phyloP scores from a whole-genome alignment of 2,113 vertebrate genomes.

The Parus major region DNA sequence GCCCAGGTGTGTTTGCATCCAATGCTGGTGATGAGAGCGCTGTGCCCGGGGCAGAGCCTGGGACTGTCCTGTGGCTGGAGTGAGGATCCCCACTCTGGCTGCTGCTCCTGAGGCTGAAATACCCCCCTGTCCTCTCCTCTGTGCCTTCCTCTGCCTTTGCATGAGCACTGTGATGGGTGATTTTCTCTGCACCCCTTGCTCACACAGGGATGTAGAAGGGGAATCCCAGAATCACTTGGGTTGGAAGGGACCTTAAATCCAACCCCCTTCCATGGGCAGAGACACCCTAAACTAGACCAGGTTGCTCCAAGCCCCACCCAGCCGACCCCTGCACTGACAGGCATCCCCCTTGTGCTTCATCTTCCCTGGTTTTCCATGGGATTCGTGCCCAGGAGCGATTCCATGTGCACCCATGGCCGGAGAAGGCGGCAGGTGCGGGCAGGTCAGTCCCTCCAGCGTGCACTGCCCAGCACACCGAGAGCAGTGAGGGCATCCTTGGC shows the following conservation, averaged over 20 bases:
- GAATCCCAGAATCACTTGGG: not conserved
- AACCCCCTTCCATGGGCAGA: not conserved
- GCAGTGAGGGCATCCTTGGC: not conserved
- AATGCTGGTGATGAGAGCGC: fast-evolving
- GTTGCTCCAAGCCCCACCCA: not conserved
- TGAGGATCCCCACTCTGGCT: fast-evolving
- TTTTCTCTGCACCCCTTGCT: not conserved
- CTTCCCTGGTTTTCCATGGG: not conserved
- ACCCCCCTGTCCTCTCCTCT: not conserved
- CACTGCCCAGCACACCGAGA: fast-evolving
- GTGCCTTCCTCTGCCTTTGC: not conserved
- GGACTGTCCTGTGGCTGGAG: not conserved
- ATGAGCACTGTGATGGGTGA: fast-evolving
- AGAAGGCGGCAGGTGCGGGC: fast-evolving
- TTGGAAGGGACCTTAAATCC: not conserved
- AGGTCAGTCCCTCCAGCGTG: fast-evolving
- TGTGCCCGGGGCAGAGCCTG: fast-evolving
- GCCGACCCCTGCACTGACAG: fast-evolving
- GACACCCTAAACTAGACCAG: not conserved
- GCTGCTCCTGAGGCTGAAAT: not conserved
- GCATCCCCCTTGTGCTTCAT: fast-evolving
- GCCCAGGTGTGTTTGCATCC: fast-evolving
- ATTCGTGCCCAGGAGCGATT: fast-evolving
- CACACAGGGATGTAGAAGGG: fast-evolving
- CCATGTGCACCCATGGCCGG: fast-evolving